Evolutionary conservation across 1,140 invertebrate genomes (phyloP), one percentile per base, ranked within the genome.

Genomic region (Trypoxylus dichotomus): DNA sequence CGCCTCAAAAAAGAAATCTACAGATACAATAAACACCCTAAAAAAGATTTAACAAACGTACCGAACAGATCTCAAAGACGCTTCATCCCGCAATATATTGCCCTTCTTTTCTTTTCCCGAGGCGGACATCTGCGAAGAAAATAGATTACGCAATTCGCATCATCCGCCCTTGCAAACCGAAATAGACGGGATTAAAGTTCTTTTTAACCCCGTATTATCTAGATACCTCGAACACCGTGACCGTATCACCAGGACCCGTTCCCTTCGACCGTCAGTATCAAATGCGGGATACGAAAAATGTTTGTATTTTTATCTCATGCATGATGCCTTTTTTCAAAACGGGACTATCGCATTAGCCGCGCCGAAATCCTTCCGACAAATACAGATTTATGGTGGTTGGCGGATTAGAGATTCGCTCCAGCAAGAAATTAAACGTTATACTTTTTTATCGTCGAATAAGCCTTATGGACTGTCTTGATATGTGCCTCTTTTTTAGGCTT

Each of bases 111-210:
- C 13, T 24, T 24, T 29, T 24, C 27, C 7, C 13, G 60, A 15
- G 24, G 60, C 60, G 60, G 60, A 68, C 60, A 24, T 68, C 60
- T 68, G 60, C 60, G 60, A 68, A 27, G 60, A 68, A 24, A 68
- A 68, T 68, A 68, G 60, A 68, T 68, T 68, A 68, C 60, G 60
- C 60, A 68, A 68, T 68, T 68, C 60, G 60, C 60, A 68, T 68
- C 60, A 68, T 68, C 60, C 60, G 24, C 60, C 25, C 60, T 68
- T 68, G 24, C 60, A 24, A 29, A 15, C 60, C 21, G 11, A 29
- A 68, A 68, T 68, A 68, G 60, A 29, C 60, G 60, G 47, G 27
- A 27, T 68, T 27, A 29, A 15, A 29, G 60, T 29, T 68, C 60
- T 29, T 68, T 68, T 68, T 29, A 68, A 68, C 24, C 60, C 15